These are phyloP conservation scores for Actenoides lindsayi DNA, from an alignment of 2,113 vertebrate genomes.

Conservation along the genomic window DNA sequence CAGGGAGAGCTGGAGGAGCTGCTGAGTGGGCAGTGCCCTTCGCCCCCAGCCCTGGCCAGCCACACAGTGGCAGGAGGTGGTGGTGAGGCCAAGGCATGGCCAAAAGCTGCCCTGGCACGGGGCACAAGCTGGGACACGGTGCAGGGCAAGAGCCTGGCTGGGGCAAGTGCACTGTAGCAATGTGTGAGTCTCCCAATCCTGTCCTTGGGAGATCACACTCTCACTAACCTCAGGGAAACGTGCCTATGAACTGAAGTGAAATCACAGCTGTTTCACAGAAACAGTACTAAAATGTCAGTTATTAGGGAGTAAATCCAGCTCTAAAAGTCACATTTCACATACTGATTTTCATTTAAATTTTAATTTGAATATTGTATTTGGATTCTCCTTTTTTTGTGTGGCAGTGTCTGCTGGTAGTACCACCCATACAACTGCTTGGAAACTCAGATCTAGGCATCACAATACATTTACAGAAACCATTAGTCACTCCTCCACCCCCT, in stretches of 20 bases:
- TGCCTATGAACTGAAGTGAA: not conserved
- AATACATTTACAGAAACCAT: not conserved
- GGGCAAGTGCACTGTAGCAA: accelerated
- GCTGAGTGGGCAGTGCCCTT: not conserved
- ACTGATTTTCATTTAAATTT: not conserved
- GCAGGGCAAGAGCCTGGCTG: not conserved
- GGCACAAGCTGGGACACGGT: accelerated
- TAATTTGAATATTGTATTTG: not conserved
- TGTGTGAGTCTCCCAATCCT: not conserved
- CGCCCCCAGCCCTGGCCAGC: not conserved
- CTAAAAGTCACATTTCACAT: not conserved
- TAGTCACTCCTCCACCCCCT: not conserved
- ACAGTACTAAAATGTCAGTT: not conserved
- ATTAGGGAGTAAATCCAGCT: not conserved
- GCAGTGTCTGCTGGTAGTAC: not conserved
- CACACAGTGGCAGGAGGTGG: not conserved
- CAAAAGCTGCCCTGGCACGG: not conserved
- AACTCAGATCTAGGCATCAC: not conserved
- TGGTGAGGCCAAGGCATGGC: accelerated
- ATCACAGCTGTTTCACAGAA: not conserved
- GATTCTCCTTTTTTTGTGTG: not conserved
- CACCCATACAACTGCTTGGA: not conserved
- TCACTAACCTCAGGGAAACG: not conserved
- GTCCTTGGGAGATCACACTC: not conserved
- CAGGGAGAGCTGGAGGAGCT: not conserved